A percentile compares a stretch with the other conserved stretches of the same genome.
Evolutionary conservation across 2,797 vertebrate species (phyloP).

Genomic region (Galago senegalensis): DNA sequence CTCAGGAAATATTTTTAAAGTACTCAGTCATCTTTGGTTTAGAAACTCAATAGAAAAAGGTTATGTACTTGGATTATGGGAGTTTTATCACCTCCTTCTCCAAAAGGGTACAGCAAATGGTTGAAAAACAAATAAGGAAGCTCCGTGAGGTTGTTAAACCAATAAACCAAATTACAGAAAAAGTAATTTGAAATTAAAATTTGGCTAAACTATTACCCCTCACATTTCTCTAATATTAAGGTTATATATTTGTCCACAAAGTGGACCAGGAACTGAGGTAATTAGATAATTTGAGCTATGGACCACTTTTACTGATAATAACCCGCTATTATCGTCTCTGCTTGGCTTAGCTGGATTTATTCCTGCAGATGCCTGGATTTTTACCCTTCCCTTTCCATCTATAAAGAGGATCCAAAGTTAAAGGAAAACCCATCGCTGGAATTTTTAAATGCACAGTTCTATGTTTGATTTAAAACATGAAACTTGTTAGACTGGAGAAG

Average conservation of each 20-base stretch:
- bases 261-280: neutral
- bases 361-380: constrained; percentile 21
- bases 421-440: constrained; percentile 39
- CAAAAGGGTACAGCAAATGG: neutral
- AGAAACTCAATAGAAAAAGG: constrained; percentile 15
- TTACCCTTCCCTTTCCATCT: constrained; percentile 27
- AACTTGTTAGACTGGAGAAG: neutral
- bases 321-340: neutral
- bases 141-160: neutral
- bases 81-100: neutral
- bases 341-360: constrained; percentile 35
- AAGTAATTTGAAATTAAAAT: constrained; percentile 58
- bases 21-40: constrained; percentile 51
- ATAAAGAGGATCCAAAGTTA: constrained; percentile 31
- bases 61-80: neutral
- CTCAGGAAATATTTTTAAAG: constrained; percentile 48
- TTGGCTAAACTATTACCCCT: neutral
- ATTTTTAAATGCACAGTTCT: constrained; percentile 25
- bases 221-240: constrained; percentile 23
- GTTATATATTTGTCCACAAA: neutral
- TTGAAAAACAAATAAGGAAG: neutral
- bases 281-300: constrained; percentile 29
- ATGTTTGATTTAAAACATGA: constrained; percentile 59
- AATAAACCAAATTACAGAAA: neutral
- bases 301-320: neutral